Evolutionary conservation across 1,140 invertebrate genomes (phyloP), one percentile per base, ranked within the genome.

Genomic region (Aphis gossypii): DNA sequence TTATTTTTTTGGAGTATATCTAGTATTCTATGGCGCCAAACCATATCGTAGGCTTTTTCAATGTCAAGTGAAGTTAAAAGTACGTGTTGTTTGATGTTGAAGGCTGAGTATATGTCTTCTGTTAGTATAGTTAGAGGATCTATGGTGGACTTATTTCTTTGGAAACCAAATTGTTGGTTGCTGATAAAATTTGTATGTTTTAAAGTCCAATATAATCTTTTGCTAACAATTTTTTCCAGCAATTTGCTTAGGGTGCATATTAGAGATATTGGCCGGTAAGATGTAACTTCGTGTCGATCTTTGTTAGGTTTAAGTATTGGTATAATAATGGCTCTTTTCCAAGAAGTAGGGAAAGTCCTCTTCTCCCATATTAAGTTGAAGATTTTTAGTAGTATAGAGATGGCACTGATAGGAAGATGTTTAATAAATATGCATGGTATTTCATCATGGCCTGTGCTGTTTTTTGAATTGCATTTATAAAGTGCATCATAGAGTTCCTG

Each of bases 291-390:
- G 11, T 86, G 83, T 86, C 41, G 23, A 86, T 44, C 41, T 86
- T 56, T 56, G 46, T 48, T 87, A 0, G 84, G 84, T 48, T 87
- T 87, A 48, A 87, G 84, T 48, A 87, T 87, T n/a, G 84, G 84
- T 48, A 87, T 87, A 48, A 87, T 87, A 38, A 87, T 87, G 30
- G 30, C 44, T n/a, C 0, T 87, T 87, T 87, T 87, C 84, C 84
- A 48, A n/a, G 84, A 35, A 2, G 3, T 20, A 87, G 44, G 84
- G 20, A 87, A 87, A n/a, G 21, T 84, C 23, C 83, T 84, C 21
- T 84, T 84, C 8, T 84, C 7, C 83, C 41, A 44, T 44, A 84
- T 84, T 84, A 84, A 23, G 21, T 84, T 44, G 23, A 0, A 84
- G 21, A 84, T 84, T 84, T 84, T 84, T 84, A 84, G 41, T 84